Evolutionary conservation across 2,113 vertebrate genomes (phyloP).

Genomic region (Ochotona curzoniae): DNA sequence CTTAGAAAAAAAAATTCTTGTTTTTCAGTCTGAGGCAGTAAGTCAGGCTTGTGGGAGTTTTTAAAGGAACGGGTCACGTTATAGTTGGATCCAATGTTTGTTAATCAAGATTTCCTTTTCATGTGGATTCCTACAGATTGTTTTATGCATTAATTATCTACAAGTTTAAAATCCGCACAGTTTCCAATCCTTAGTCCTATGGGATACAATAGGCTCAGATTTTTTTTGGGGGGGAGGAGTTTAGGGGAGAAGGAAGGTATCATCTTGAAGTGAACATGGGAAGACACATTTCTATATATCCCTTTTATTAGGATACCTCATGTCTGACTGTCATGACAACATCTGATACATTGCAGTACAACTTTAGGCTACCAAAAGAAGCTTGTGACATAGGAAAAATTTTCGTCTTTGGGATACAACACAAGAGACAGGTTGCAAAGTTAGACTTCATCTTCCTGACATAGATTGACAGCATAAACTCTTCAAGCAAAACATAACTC

Average conservation of each 20-base stretch:
- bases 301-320: slow-evolving; percentile 55
- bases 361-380: slow-evolving; percentile 1
- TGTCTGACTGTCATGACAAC: slow-evolving; percentile 58
- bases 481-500: neutral
- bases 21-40: slow-evolving; percentile 54
- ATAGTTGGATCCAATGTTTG: slow-evolving; percentile 25
- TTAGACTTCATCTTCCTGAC: neutral
- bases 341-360: neutral
- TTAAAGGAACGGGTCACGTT: slow-evolving; percentile 28
- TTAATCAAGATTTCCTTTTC: slow-evolving; percentile 42
- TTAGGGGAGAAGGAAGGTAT: neutral
- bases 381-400: neutral
- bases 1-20: slow-evolving; percentile 53
- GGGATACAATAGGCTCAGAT: neutral
- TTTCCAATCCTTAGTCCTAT: slow-evolving; percentile 12
- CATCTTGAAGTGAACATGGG: slow-evolving; percentile 15
- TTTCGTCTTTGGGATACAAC: neutral
- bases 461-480: neutral
- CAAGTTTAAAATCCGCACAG: slow-evolving; percentile 13
- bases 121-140: neutral
- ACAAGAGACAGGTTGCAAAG: accelerated
- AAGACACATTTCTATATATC: slow-evolving; percentile 21
- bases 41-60: neutral
- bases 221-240: neutral
- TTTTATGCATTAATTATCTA: slow-evolving; percentile 18